A percentile compares a stretch with the other conserved stretches of the same genome.
phyloP scores from a whole-genome alignment of 2,797 vertebrate species.

The Vespertilio murinus region DNA sequence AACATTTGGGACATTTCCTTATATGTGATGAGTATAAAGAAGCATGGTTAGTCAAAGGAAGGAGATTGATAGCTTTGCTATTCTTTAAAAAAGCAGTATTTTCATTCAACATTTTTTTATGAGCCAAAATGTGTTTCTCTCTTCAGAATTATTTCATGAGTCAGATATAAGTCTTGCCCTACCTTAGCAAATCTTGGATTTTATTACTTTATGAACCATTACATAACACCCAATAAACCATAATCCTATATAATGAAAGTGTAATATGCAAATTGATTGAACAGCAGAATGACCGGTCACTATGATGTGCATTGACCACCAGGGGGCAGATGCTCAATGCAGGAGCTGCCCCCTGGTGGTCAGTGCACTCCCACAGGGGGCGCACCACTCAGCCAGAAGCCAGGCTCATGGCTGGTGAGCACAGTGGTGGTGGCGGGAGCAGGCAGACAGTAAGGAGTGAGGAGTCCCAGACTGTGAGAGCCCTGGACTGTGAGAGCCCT shows the following conservation, averaged over 20 bases:
- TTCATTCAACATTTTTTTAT: neutral
- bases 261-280: no score
- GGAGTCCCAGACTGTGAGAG: no score
- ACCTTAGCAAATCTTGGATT: neutral
- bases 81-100: neutral
- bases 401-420: no score
- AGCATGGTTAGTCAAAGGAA: neutral
- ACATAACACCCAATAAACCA: neutral
- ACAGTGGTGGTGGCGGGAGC: no score
- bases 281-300: no score
- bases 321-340: no score
- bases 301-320: no score
- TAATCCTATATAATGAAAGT: neutral
- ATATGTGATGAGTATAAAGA: neutral
- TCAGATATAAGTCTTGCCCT: neutral
- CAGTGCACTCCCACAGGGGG: no score
- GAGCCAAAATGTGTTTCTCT: neutral
- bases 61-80: neutral
- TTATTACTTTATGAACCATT: neutral
- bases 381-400: no score
- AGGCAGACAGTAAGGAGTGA: no score
- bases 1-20: neutral
- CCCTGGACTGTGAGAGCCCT: no score
- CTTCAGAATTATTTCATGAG: neutral
- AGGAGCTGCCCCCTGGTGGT: no score